Base-by-base conservation (phyloP, 2,797 vertebrate genomes). In the Eulemur coronatus region DNA sequence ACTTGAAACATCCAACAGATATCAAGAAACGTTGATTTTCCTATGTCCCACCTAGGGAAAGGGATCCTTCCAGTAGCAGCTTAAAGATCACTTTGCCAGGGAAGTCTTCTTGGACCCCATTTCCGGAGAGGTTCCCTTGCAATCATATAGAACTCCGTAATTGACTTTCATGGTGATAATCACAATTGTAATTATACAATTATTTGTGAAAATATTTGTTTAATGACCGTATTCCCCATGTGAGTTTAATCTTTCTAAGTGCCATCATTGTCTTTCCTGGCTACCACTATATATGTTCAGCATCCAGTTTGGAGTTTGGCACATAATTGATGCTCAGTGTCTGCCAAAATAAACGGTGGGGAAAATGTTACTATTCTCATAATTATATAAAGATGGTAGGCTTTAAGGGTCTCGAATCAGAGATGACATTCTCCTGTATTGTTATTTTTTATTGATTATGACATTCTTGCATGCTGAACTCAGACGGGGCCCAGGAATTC, bases 401-500 rank as follows among this genome's bases (percentile, higher is more conserved):
- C 1, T 30, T 46, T 50, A 82, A 94, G 41, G 35, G 5, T n/a
- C n/a, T 89, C 82, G 22, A 73, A 52, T 96, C 41, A 63, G 10
- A 89, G 69, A 72, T n/a, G 55, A 10, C n/a, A 73, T 73, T 73
- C 81, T 84, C 28, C 48, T 43, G 55, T 41, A 43, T 69, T 35
- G 33, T 35, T 67, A 35, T 80, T 89, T 86, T 46, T 4, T 41
- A 84, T 84, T 95, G 46, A 93, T 91, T 70, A 69, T 93, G 50
- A 89, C 46, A 82, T 96, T 73, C 93, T 91, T 79, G 11, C 30
- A 59, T 41, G 13, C 69, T 73, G 59, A 89, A 94, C 43, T 94
- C 94, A 82, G 38, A 75, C 17, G 55, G 12, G 3, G 46, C 41
- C 70, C 76, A 81, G 81, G 93, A 92, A 96, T 89, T 79, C 81